Percentiles rank a stretch among this genome's conserved stretches.
phyloP scores from a whole-genome alignment of 2,113 vertebrate genomes.

The Ceuthmochares aereus region DNA sequence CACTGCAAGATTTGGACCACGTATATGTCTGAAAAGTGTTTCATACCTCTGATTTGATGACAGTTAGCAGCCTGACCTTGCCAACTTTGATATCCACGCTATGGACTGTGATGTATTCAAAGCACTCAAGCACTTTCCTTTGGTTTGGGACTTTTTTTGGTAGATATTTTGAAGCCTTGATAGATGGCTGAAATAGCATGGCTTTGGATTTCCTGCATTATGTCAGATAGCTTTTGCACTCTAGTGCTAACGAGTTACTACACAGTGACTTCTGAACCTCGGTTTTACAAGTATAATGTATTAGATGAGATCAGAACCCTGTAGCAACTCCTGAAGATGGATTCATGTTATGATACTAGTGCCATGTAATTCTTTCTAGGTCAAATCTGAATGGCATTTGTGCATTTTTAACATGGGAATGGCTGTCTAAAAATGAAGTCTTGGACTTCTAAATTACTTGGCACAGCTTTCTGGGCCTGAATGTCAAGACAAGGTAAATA shows the following conservation, averaged over 20 bases:
- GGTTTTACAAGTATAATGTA: background rate
- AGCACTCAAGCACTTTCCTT: background rate
- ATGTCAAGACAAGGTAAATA: constrained; percentile 35
- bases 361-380: constrained; percentile 49
- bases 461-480: constrained; percentile 16
- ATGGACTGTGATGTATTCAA: background rate
- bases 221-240: background rate
- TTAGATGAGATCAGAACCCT: background rate
- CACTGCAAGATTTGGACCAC: background rate
- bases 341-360: background rate
- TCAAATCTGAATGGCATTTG: constrained; percentile 33
- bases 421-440: background rate
- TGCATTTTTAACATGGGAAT: background rate
- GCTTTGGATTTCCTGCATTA: background rate
- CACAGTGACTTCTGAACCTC: background rate
- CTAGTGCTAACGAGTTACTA: background rate
- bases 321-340: background rate
- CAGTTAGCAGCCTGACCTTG: background rate
- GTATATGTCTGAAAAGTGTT: background rate
- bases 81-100: background rate
- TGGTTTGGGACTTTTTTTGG: background rate
- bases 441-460: constrained; percentile 14
- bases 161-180: background rate
- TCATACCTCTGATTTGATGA: background rate
- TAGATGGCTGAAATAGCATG: background rate